Evolutionary conservation across 2,797 vertebrate genomes (phyloP).

Genomic region (Oceanodroma leucorhoa): DNA sequence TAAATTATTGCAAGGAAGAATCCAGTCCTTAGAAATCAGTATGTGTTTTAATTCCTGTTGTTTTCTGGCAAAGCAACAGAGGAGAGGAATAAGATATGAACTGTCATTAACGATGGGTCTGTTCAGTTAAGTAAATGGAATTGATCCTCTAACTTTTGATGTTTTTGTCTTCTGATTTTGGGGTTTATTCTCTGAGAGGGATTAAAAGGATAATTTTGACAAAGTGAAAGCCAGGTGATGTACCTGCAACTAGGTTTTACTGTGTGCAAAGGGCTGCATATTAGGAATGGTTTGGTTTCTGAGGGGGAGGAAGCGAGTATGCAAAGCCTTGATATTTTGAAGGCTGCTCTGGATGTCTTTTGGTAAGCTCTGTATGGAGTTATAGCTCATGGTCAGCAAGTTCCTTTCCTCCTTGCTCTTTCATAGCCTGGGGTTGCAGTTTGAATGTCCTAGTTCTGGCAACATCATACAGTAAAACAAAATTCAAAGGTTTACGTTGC

Average conservation of each 20-base stretch:
- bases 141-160: not conserved
- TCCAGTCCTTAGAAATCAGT: not conserved
- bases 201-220: not conserved
- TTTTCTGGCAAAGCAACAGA: not conserved
- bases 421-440: not conserved
- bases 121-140: not conserved
- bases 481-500: not conserved
- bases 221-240: not conserved
- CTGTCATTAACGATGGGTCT: not conserved
- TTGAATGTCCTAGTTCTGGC: not conserved
- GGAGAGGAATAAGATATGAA: not conserved
- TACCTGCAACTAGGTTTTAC: not conserved
- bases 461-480: not conserved
- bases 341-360: not conserved
- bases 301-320: accelerated
- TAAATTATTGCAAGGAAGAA: not conserved
- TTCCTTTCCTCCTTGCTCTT: not conserved
- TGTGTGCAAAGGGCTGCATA: not conserved
- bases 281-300: not conserved
- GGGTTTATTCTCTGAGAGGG: not conserved
- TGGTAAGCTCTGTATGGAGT: not conserved
- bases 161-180: not conserved
- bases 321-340: not conserved
- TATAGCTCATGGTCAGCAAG: not conserved
- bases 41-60: not conserved